These are phyloP conservation scores for Dione vanillae DNA, from an alignment of 2,888 invertebrate genomes.

Conservation along the genomic window DNA sequence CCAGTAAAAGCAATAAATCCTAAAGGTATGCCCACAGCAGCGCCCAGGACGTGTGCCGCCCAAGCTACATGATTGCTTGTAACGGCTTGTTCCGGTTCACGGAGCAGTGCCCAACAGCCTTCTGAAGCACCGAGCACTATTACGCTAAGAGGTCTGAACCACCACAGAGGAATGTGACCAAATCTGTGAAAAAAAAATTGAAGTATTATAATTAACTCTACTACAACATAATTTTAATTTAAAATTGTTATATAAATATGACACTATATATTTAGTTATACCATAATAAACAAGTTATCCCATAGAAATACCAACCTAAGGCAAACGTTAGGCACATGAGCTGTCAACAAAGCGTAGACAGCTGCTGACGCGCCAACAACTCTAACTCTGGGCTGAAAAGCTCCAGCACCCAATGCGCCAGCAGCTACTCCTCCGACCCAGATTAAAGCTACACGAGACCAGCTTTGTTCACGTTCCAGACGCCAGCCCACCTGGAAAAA, in stretches of 20 bases:
- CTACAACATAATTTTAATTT: too few species aligned
- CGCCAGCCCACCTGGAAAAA: conserved; percentile 77
- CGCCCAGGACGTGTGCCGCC: conserved; percentile 89
- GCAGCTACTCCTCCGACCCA: conserved; percentile 91
- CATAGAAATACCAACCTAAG: conserved; percentile 68
- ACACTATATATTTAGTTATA: not conserved
- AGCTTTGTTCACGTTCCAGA: conserved; percentile 89
- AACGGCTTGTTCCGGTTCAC: conserved; percentile 47
- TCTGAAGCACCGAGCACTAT: conserved; percentile 87
- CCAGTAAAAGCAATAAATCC: conserved; percentile 85
- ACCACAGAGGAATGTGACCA: conserved; percentile 77
- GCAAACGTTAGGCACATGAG: conserved; percentile 93
- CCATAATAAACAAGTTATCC: not conserved
- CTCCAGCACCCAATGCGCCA: conserved; percentile 90
- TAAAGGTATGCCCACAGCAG: conserved; percentile 86
- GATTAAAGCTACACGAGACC: conserved; percentile 87
- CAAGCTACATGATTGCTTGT: conserved; percentile 82
- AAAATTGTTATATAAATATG: not conserved
- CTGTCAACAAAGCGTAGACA: conserved; percentile 93
- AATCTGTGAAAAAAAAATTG: conserved; percentile 55
- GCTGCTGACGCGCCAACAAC: conserved; percentile 96
- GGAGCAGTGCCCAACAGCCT: conserved; percentile 70
- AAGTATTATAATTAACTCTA: too few species aligned
- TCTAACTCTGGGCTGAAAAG: conserved; percentile 89
- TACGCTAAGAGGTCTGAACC: conserved; percentile 85